phyloP scores from a whole-genome alignment of 1,140 invertebrate species.

The Aphelenchoides fujianensis region DNA sequence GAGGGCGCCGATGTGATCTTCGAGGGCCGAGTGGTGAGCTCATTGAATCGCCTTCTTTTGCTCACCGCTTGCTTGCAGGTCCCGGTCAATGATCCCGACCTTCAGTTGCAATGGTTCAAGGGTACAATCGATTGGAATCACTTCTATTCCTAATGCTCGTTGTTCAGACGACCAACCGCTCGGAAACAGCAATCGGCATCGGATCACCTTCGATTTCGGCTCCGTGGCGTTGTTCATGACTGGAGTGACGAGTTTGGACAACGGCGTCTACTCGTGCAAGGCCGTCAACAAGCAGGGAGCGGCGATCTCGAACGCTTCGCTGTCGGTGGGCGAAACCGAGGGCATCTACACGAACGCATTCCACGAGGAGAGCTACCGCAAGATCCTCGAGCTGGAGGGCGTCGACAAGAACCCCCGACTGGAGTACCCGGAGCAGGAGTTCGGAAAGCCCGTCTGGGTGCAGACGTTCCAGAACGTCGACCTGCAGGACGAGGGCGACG shows the following conservation, averaged over 20 bases:
- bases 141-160: too few species aligned
- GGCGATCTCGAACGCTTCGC: constrained; percentile 81
- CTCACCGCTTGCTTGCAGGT: too few species aligned
- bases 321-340: constrained; percentile 72
- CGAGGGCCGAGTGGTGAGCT: too few species aligned
- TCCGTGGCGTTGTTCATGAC: constrained; percentile 88
- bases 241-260: constrained; percentile 78
- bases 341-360: constrained; percentile 73
- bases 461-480: constrained; percentile 57
- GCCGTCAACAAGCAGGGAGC: constrained; percentile 83
- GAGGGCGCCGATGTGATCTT: constrained; percentile 86
- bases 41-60: too few species aligned
- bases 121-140: too few species aligned
- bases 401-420: constrained; percentile 88
- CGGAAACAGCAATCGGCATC: constrained; percentile 53
- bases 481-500: constrained; percentile 52
- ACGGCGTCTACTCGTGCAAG: constrained; percentile 87
- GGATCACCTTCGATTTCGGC: constrained; percentile 70
- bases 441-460: constrained; percentile 55
- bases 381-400: constrained; percentile 84
- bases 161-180: constrained; percentile 58
- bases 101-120: constrained; percentile 78
- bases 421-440: constrained; percentile 70
- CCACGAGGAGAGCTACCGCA: constrained; percentile 76
- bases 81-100: constrained; percentile 63